Conservation (phyloP, 2,888 invertebrate species). For the Tanaodytes sp. region DNA sequence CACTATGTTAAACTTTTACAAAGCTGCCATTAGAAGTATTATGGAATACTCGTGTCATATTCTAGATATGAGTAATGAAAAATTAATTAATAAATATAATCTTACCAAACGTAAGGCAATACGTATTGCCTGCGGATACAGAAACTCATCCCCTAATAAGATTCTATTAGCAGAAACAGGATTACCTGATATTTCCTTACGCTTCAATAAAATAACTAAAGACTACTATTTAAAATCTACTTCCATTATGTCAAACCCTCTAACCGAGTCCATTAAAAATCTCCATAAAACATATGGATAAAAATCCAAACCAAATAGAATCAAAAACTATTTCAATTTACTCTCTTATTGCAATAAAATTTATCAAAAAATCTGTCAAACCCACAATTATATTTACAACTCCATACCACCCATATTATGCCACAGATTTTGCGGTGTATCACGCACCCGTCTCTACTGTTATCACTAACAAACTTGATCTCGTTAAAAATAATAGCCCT, state of each 20-base stretch:
- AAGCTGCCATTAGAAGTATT: not conserved
- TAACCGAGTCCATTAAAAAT: not conserved
- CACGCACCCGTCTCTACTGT: not conserved
- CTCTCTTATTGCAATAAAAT: no score
- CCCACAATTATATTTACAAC: not conserved
- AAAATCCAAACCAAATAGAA: not conserved
- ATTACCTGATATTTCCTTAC: not conserved
- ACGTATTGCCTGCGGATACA: not conserved
- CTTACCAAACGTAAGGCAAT: not conserved
- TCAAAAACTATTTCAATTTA: no score
- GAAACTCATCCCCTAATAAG: constrained; percentile 15
- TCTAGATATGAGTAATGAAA: no score
- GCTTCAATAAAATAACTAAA: constrained; percentile 3
- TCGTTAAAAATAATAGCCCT: no score
- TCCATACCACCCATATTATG: constrained; percentile 12
- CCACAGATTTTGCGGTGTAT: not conserved
- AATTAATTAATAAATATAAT: not conserved
- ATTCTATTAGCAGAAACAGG: constrained; percentile 16
- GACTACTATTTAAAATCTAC: not conserved
- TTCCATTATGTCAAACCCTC: not conserved
- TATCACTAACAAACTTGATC: not conserved
- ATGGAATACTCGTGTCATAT: no score
- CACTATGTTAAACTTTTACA: not conserved
- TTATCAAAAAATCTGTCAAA: no score
- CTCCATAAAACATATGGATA: not conserved